A percentile compares a stretch with the other conserved stretches of the same genome.
Conservation (phyloP, 2,113 vertebrate genomes). For the Percopsis transmontana region DNA sequence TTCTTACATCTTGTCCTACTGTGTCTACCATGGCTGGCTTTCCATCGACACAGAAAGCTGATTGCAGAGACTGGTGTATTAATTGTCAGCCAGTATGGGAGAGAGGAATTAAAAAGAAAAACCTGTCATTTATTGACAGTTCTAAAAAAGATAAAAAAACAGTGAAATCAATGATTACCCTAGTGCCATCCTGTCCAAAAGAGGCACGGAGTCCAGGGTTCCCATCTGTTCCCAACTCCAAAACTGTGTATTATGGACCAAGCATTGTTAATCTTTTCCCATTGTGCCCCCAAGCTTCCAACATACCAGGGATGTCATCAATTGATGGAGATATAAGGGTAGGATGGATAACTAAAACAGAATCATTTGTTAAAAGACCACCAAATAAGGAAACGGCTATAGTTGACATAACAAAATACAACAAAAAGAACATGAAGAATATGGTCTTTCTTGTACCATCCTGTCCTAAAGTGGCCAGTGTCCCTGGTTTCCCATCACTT, state of each 20-base stretch:
- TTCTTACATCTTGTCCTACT: constrained; percentile 35
- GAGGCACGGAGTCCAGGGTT: constrained; percentile 33
- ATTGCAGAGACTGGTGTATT: constrained; percentile 42
- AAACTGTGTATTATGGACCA: neutral
- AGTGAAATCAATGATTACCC: constrained; percentile 43
- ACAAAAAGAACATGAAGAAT: constrained; percentile 11
- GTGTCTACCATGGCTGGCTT: constrained; percentile 42
- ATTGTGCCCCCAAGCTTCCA: constrained; percentile 30
- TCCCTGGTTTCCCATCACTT: constrained; percentile 65
- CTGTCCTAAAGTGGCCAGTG: constrained; percentile 54
- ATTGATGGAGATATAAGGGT: constrained; percentile 9
- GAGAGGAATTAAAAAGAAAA: constrained; percentile 6
- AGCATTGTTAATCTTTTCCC: constrained; percentile 29
- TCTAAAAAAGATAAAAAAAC: constrained; percentile 15
- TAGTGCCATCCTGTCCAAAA: constrained; percentile 53
- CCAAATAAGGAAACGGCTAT: neutral
- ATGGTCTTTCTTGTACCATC: constrained; percentile 49
- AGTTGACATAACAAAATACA: constrained; percentile 8
- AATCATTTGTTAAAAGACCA: constrained; percentile 18
- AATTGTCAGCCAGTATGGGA: constrained; percentile 33
- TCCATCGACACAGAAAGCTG: constrained; percentile 48
- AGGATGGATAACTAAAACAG: constrained; percentile 29
- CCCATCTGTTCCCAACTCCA: constrained; percentile 32
- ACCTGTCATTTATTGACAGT: neutral
- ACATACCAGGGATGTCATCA: constrained; percentile 44